Percentiles rank a stretch among this genome's conserved stretches.
Evolutionary conservation across 2,888 invertebrate genomes (phyloP).

Genomic region (Stenchaetothrips biformis): DNA sequence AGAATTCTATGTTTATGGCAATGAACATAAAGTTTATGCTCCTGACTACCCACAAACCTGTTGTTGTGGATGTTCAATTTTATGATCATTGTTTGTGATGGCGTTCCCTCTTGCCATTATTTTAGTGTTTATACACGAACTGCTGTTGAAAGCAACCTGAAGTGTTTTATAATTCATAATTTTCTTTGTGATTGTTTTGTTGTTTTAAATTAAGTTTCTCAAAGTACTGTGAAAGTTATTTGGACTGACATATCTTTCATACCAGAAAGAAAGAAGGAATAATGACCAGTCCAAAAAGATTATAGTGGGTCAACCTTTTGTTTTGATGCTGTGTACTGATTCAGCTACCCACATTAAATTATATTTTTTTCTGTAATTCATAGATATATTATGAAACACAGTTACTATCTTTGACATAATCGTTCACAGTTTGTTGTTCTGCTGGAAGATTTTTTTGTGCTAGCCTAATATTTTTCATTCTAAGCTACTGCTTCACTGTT

Average conservation of each 20-base stretch:
- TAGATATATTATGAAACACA: too few relatives aligned
- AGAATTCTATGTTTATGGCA: constrained; percentile 45
- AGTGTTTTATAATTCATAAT: background rate
- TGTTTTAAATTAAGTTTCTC: background rate
- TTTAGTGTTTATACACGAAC: background rate
- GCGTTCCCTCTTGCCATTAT: background rate
- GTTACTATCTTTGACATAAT: too few relatives aligned
- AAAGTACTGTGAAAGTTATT: too few relatives aligned
- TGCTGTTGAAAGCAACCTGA: background rate
- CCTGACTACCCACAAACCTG: constrained; percentile 47
- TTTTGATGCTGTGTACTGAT: too few relatives aligned
- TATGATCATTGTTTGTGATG: constrained; percentile 36
- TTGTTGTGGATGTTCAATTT: constrained; percentile 45
- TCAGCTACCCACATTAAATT: too few relatives aligned
- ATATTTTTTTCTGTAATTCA: too few relatives aligned
- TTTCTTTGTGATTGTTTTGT: background rate
- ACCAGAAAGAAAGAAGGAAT: too few relatives aligned
- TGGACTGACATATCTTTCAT: too few relatives aligned
- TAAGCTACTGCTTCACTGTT: background rate
- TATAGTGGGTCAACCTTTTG: too few relatives aligned
- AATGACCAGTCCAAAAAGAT: too few relatives aligned
- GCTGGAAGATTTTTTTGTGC: background rate
- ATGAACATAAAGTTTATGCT: constrained; percentile 45
- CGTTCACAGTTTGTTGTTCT: background rate
- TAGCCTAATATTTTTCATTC: background rate